These are phyloP conservation scores for Tipula vernalis DNA, from an alignment of 2,888 invertebrate genomes.

Conservation along the genomic window DNA sequence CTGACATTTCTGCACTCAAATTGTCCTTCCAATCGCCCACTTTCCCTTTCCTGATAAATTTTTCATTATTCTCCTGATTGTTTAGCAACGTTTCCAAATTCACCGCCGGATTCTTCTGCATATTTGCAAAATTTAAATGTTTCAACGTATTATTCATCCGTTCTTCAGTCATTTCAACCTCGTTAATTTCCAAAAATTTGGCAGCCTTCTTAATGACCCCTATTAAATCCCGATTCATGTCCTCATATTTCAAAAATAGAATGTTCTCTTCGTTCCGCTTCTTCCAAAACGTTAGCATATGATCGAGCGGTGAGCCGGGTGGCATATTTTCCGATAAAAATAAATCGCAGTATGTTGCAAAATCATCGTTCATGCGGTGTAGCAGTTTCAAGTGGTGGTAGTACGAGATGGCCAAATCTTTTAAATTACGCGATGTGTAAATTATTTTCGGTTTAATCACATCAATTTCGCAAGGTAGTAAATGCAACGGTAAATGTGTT, in stretches of 20 bases:
- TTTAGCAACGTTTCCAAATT: conserved; percentile 55
- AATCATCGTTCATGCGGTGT: conserved; percentile 49
- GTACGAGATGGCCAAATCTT: conserved; percentile 80
- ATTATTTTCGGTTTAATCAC: conserved; percentile 67
- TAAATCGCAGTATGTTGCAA: conserved; percentile 64
- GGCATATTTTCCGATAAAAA: conserved; percentile 55
- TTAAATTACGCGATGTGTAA: conserved; percentile 79
- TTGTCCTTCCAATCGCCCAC: conserved; percentile 67
- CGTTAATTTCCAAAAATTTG: conserved; percentile 34
- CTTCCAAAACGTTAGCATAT: conserved; percentile 57
- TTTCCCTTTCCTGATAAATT: conserved; percentile 64
- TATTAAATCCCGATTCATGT: conserved; percentile 61
- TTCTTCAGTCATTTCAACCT: conserved; percentile 49
- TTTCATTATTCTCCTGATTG: conserved; percentile 36
- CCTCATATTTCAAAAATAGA: conserved; percentile 69
- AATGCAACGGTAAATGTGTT: conserved; percentile 58
- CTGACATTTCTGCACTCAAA: conserved; percentile 58
- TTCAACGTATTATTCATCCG: conserved; percentile 54
- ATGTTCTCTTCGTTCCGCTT: conserved; percentile 55
- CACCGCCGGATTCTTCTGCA: conserved; percentile 68
- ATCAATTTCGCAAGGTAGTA: conserved; percentile 53
- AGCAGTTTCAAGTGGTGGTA: conserved; percentile 69
- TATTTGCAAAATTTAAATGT: conserved; percentile 66
- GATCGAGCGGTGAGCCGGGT: conserved; percentile 51
- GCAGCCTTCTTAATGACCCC: conserved; percentile 56